Conservation (phyloP, 1,140 invertebrate genomes). For the Ruditapes philippinarum region DNA sequence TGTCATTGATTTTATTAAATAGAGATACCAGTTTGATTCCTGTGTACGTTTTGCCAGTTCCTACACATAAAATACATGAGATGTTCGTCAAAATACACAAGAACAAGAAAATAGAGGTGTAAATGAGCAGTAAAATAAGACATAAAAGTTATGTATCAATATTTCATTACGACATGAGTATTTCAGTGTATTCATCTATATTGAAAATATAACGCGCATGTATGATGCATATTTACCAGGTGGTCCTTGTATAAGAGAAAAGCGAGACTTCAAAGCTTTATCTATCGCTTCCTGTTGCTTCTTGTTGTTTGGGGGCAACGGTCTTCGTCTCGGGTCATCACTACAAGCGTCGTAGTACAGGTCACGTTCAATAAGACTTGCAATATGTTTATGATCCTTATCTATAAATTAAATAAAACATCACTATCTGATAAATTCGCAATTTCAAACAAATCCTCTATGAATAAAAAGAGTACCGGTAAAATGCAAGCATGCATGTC, state of each 20-base stretch:
- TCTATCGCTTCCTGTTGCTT: conserved; percentile 58
- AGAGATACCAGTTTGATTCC: conserved; percentile 77
- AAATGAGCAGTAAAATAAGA: too few relatives aligned
- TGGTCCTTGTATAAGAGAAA: conserved; percentile 78
- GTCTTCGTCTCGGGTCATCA: not conserved
- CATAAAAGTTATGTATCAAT: too few relatives aligned
- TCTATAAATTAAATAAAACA: conserved; percentile 9
- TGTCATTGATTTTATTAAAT: conserved; percentile 74
- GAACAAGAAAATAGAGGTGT: too few relatives aligned
- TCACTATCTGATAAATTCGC: too few relatives aligned
- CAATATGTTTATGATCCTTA: conserved; percentile 23
- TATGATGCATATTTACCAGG: conserved; percentile 73
- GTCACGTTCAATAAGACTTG: conserved; percentile 27
- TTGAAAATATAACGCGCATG: too few relatives aligned
- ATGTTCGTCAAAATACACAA: too few relatives aligned
- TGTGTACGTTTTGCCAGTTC: conserved; percentile 81
- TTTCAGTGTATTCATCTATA: too few relatives aligned
- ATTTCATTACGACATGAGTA: too few relatives aligned
- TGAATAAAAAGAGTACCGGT: not conserved
- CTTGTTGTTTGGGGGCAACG: conserved; percentile 51
- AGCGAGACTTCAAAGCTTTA: conserved; percentile 59
- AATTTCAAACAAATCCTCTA: too few relatives aligned
- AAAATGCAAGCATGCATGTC: not conserved
- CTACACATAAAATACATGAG: conserved; percentile 46
- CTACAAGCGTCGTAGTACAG: not conserved